phyloP scores from a whole-genome alignment of 2,888 invertebrate species.

The Drosophila trichaetosa region DNA sequence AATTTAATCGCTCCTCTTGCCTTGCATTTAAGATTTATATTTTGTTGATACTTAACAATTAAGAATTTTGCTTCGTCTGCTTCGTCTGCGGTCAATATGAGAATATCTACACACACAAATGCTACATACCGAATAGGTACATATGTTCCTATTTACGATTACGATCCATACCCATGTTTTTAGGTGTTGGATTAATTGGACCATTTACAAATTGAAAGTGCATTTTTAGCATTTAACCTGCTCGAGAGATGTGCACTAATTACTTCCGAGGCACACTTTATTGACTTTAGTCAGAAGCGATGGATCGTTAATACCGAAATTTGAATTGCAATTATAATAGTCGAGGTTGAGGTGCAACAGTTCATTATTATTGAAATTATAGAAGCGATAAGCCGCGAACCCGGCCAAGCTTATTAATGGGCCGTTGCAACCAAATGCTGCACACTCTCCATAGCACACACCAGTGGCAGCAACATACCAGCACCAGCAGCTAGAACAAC shows the following conservation, averaged over 20 bases:
- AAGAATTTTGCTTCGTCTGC: slow-evolving; percentile 56
- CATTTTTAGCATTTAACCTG: not conserved
- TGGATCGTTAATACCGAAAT: not conserved
- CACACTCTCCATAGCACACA: slow-evolving; percentile 59
- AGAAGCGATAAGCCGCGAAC: slow-evolving; percentile 62
- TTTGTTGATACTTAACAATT: slow-evolving; percentile 81
- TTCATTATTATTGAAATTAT: slow-evolving; percentile 44
- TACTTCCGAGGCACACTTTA: slow-evolving; percentile 18
- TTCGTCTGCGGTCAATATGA: slow-evolving; percentile 32
- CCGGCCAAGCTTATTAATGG: slow-evolving; percentile 65
- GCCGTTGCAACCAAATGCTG: slow-evolving; percentile 68
- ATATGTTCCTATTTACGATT: not conserved
- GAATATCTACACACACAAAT: slow-evolving; percentile 19
- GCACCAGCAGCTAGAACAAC: slow-evolving; percentile 32
- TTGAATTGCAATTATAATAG: slow-evolving; percentile 31
- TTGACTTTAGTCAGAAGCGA: slow-evolving; percentile 7
- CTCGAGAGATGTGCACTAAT: slow-evolving; percentile 3
- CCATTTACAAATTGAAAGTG: not conserved
- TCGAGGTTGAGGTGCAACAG: slow-evolving; percentile 46
- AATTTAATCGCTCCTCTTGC: slow-evolving; percentile 69
- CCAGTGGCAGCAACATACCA: slow-evolving; percentile 36
- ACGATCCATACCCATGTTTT: not conserved
- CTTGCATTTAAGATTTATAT: slow-evolving; percentile 74
- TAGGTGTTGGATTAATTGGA: not conserved
- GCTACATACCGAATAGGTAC: not conserved